These are phyloP conservation scores for Oryzias dopingdopingensis DNA, from an alignment of 2,797 vertebrate species.

Conservation along the genomic window DNA sequence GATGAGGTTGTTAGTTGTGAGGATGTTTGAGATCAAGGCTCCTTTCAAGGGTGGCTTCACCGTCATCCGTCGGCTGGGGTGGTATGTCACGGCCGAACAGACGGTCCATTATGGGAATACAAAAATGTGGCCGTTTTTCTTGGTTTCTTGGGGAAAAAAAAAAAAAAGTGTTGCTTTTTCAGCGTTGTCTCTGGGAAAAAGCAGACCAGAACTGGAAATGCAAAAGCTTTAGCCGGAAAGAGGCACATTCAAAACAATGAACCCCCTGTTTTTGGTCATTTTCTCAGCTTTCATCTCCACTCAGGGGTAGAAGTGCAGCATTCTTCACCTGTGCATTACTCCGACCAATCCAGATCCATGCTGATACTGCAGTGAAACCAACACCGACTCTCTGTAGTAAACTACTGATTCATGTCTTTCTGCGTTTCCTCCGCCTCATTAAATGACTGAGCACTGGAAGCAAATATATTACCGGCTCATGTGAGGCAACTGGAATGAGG, in stretches of 20 bases:
- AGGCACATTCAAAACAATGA: neutral
- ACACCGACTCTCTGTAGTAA: slow-evolving; percentile 11
- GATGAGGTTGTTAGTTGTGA: slow-evolving; percentile 40
- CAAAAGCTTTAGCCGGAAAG: neutral
- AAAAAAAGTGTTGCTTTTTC: too few species aligned
- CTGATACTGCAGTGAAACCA: slow-evolving; percentile 17
- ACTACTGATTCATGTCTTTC: slow-evolving; percentile 29
- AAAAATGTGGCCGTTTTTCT: slow-evolving; percentile 33
- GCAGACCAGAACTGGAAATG: slow-evolving; percentile 1
- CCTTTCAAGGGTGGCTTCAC: slow-evolving; percentile 52
- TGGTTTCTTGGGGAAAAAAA: too few species aligned
- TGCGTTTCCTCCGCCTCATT: slow-evolving; percentile 22
- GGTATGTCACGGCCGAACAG: slow-evolving; percentile 61
- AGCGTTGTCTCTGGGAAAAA: neutral
- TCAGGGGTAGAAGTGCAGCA: neutral
- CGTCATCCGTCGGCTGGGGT: slow-evolving; percentile 50
- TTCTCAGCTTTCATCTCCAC: neutral
- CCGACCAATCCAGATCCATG: slow-evolving; percentile 4
- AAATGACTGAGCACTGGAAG: slow-evolving; percentile 1
- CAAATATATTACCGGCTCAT: too few species aligned
- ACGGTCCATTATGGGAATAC: slow-evolving; percentile 36
- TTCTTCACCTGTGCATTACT: slow-evolving; percentile 11
- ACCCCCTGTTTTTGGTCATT: neutral
- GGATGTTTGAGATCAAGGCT: slow-evolving; percentile 53
- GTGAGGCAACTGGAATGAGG: too few species aligned